Evolutionary conservation across 37 sponge, comb jelly and placozoan species (phyloP), one percentile per base, ranked within the genome.

Genomic region (Lycopodina hypogea): DNA sequence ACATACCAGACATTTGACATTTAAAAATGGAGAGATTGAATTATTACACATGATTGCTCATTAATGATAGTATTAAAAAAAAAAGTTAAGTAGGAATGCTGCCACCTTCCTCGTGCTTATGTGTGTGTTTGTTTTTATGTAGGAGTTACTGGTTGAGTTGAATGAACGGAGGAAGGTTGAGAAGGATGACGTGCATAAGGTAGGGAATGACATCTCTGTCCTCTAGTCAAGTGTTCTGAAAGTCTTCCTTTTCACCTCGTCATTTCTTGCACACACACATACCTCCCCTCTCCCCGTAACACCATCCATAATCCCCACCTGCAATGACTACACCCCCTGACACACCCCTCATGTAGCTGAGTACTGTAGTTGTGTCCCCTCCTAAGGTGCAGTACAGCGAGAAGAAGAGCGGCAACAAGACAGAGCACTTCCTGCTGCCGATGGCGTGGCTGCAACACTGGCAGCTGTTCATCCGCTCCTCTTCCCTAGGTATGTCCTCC

Each of bases 391-490:
- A 51, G 36, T n/a, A 18, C 8, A 76, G 23, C 1, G 61, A 76
- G 60, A 60, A 60, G 61, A 42, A 28, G 21, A 38, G 1, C n/a
- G 70, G 60, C 55, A 56, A 21, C 14, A 71, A 72, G 48, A 48
- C 52, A 23, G 87, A 85, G 33, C 71, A 71, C 19, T 85, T 38
- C 62, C 58, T 81, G 19, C 40, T 91, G 26, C 70, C 88, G 26
- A 67, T 74, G 71, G 59, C 40, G 32, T 91, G 92, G 92, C 51
- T 91, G 24, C 24, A 70, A 3, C 71, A 83, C 33, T 91, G 92
- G 92, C 79, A 88, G 79, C 72, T 59, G n/a, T 88, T 88, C 75
- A 88, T 88, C 28, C 79, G 83, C 45, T 78, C 80, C 73, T 73
- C 75, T 17, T 72, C 89, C 42, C 77, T 88, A 56, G 84, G 89